Base-by-base conservation (phyloP, 2,797 vertebrate genomes). In the Amphiprion clarkii region DNA sequence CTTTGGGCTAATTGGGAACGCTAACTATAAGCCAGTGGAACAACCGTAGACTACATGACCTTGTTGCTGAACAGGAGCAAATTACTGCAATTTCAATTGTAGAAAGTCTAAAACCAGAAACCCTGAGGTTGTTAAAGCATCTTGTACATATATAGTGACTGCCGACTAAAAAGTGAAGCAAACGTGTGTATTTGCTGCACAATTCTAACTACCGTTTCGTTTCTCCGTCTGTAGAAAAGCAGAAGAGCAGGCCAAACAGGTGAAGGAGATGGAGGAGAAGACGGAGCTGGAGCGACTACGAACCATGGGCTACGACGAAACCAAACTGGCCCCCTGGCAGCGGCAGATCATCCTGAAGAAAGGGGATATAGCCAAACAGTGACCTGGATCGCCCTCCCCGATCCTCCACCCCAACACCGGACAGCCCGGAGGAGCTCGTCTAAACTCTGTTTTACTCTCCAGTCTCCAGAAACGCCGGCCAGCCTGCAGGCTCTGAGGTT, bases 341-440 rank as follows among this genome's bases (percentile, higher is more conserved):
- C 93, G 97, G 85, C 97, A 99, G 94, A 95, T 99, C 89, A 97
- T 99, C 90, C 94, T 99, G 88, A 99, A 97, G 95, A 99, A 99
- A 92, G 98, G 98, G 84, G 98, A 99, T 82, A 95, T 96, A 89
- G 94, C 96, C 76, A 99, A 99, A 95, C 92, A 97, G 90, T 96
- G 96, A 95, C 74, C 62, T 69, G 55, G 69, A 71, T 57, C 63
- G 0, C 61, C 59, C 65, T 58, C 19, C 60, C 77, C 56, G 11
- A 69, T 58, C 67, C 56, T 76, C 67, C 27, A n/a, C 54, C 63
- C 53, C 75, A 71, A 77, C 68, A 71, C 59, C 59, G 65, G 51
- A 71, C 44, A 33, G 54, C 29, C 16, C 5, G 21, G 59, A 64
- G 33, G 57, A 65, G 49, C 33, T 58, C 31, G 21, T 75, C 74